phyloP scores from a whole-genome alignment of 2,797 vertebrate genomes.

The Vireo griseus region DNA sequence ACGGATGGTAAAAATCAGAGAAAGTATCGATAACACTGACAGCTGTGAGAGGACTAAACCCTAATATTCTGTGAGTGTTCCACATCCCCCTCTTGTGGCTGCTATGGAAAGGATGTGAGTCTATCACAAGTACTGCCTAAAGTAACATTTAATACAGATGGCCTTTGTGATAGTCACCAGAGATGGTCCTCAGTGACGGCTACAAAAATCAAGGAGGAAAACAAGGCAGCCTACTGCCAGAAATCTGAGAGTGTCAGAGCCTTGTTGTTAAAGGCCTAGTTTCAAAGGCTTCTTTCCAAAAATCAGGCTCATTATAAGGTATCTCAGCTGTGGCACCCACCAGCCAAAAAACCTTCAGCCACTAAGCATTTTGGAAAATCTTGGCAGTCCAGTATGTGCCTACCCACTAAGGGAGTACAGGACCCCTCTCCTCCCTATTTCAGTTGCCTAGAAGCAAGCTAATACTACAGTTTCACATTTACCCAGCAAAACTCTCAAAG shows the following conservation, averaged over 20 bases:
- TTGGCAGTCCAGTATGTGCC: not conserved
- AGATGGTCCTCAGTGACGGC: not conserved
- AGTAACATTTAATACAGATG: not conserved
- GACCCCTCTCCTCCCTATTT: not conserved
- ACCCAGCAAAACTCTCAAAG: not conserved
- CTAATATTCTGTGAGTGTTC: not conserved
- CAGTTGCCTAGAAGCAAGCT: not conserved
- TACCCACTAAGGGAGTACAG: not conserved
- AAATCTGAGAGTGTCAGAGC: not conserved
- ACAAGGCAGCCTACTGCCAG: not conserved
- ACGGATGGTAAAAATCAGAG: not conserved
- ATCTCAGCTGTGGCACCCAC: not conserved
- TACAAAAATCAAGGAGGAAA: not conserved
- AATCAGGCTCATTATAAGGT: not conserved
- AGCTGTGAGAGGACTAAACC: not conserved
- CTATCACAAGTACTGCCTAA: not conserved
- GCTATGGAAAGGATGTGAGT: not conserved
- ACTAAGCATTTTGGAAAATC: not conserved
- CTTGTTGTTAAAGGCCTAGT: not conserved
- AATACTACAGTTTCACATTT: not conserved
- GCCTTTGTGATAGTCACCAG: not conserved
- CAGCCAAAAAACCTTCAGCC: not conserved
- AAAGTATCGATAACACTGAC: not conserved
- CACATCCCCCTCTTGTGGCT: conserved; percentile 63
- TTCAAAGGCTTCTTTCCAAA: not conserved